Base-by-base conservation (phyloP, 2,888 invertebrate species). In the Hypselothyrea guttata region DNA sequence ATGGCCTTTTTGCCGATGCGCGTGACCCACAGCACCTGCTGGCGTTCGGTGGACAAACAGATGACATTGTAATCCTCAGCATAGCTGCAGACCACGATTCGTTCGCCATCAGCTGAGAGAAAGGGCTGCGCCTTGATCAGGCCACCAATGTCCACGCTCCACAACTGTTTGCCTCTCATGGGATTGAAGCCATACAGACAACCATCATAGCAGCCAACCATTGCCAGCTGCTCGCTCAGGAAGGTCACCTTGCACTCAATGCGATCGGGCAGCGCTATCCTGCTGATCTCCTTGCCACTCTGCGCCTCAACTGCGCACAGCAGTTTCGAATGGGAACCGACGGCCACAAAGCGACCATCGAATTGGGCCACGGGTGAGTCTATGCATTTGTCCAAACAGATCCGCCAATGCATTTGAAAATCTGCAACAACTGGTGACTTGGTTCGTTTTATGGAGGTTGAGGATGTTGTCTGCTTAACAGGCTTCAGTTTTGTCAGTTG, bases 141-240 rank as follows among this genome's bases (percentile, higher is more conserved):
- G 15, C 88, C 90, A 1, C 77, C 86, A 2, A 93, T 88, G 52
- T 92, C 88, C 37, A 90, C 90, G 15, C 89, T 91, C 95, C 95
- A 96, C 27, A 89, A 48, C n/a, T 92, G 72, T 15, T 84, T 82
- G 0, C 95, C 93, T 8, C 87, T 88, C 33, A 88, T 83, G 57
- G 92, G 91, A 40, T 89, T 84, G 60, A 96, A 90, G 69, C 93
- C 93, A 70, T 96, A 94, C 1, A 97, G 87, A 9, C 91, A 91
- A 4, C 94, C 94, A 89, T 96, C 94, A 88, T 96, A 95, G 60
- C 95, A 94, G 12, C 96, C 96, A 13, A 96, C 93, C 56, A 94
- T 91, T 0, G 94, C 93, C 71, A 89, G 88, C 1, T 72, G 71
- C n/a, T 59, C 60, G 11, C 56, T 69, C 5, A 90, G 85, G 71